Base-by-base conservation (phyloP, 2,113 vertebrate genomes). In the Dasypus novemcinctus region DNA sequence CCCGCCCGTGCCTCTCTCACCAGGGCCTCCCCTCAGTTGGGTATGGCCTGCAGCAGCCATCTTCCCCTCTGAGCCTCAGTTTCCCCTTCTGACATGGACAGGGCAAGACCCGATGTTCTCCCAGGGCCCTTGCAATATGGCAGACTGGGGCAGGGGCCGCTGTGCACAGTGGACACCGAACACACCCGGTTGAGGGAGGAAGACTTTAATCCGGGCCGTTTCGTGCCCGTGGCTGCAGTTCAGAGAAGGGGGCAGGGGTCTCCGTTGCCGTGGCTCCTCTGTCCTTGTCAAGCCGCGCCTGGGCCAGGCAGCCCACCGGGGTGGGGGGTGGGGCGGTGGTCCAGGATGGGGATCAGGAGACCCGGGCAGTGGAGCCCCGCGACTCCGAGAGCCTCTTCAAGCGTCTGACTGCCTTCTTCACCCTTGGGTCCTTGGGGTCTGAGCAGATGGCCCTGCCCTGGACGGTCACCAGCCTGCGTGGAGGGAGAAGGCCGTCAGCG, bases 281-380 rank as follows among this genome's bases (percentile, higher is more conserved):
- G 49, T 46, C 54, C 36, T 80, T 9, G 33, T 3, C 15, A 14
- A 52, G 71, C 46, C 43, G 46, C 33, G 8, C 4, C 17, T 10
- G 71, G 52, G 13, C 46, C 38, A 11, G 52, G 74, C 13, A 38
- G 43, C 59, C 75, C 0, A 13, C n/a, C 2, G 5, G 36, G 43
- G 18, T 2, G 36, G 21, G 75, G 31, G 5, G 15, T 33, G 1
- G 20, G 61, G 61, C 13, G 20, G 15, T 18, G 36, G 54, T 59
- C 7, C 61, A 0, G 29, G 75, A n/a, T 54, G 78, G 33, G 12
- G 43, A 33, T 95, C 93, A 95, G 41, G 33, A 31, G 6, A 7
- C 0, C 33, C 15, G 13, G 54, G 5, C 1, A 4, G 2, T 0
- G 9, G 0, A 20, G 8, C 12, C 2, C 1, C 0, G 7, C 1